Conservation (phyloP, 2,888 invertebrate species). For the Agrochola litura region DNA sequence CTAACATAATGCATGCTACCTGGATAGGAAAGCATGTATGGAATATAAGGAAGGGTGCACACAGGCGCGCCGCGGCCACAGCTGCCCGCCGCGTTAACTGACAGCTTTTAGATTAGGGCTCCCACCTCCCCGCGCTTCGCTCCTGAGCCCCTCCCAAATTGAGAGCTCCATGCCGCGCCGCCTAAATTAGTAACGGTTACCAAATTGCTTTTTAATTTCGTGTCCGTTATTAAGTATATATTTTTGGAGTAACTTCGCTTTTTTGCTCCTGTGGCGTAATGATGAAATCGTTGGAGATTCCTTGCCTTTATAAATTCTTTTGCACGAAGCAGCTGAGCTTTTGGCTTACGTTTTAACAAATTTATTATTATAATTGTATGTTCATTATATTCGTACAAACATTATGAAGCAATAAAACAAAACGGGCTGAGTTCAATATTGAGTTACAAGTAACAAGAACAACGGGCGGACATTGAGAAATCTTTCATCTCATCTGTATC, state of each 20-base stretch:
- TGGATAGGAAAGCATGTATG: slow-evolving; percentile 65
- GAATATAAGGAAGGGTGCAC: slow-evolving; percentile 80
- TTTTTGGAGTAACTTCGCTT: slow-evolving; percentile 72
- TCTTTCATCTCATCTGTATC: slow-evolving; percentile 88
- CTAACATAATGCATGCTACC: slow-evolving; percentile 54
- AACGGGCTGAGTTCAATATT: slow-evolving; percentile 79
- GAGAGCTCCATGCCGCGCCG: slow-evolving; percentile 84
- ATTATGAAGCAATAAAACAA: slow-evolving; percentile 73
- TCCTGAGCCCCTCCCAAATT: slow-evolving; percentile 84
- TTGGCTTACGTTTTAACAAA: slow-evolving; percentile 46
- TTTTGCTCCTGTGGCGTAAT: slow-evolving; percentile 64
- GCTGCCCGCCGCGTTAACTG: slow-evolving; percentile 86
- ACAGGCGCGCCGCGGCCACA: slow-evolving; percentile 76
- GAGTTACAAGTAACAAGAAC: slow-evolving; percentile 86
- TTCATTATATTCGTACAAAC: slow-evolving; percentile 63
- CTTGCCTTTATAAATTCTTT: slow-evolving; percentile 40
- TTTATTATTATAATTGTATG: slow-evolving; percentile 59
- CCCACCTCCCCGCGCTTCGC: slow-evolving; percentile 71
- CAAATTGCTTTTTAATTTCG: slow-evolving; percentile 90
- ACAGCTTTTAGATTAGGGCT: slow-evolving; percentile 89
- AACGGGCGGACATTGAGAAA: slow-evolving; percentile 86
- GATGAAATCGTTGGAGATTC: slow-evolving; percentile 46
- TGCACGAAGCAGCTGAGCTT: slow-evolving; percentile 9
- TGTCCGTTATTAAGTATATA: slow-evolving; percentile 84
- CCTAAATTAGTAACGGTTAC: slow-evolving; percentile 89